A percentile compares a stretch with the other conserved stretches of the same genome.
Evolutionary conservation across 1,140 invertebrate species (phyloP).

Genomic region (Nasonia giraulti): DNA sequence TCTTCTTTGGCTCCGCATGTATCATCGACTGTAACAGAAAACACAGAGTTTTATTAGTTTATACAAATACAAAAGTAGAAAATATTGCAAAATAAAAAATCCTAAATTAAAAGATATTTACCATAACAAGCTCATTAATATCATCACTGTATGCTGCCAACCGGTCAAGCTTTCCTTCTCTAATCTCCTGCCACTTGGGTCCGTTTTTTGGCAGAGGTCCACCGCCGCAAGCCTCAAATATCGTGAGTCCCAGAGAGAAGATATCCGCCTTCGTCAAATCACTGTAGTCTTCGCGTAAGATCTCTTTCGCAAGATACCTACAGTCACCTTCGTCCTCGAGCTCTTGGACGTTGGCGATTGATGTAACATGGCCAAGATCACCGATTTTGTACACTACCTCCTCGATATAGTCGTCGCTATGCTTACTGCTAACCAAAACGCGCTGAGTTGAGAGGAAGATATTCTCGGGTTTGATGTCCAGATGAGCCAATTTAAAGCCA

Average conservation of each 20-base stretch:
- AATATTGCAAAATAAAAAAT: not conserved
- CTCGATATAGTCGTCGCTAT: too few species aligned
- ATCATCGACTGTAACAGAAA: constrained; percentile 78
- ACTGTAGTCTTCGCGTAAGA: constrained; percentile 86
- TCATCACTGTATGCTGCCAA: constrained; percentile 79
- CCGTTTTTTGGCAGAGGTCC: constrained; percentile 92
- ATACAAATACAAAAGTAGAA: not conserved
- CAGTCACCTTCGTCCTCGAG: constrained; percentile 92
- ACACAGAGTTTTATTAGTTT: constrained; percentile 30
- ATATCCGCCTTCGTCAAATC: constrained; percentile 91
- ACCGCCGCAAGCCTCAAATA: constrained; percentile 86
- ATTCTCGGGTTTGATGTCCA: constrained; percentile 93
- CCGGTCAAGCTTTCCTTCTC: constrained; percentile 81
- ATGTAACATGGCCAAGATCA: constrained; percentile 90
- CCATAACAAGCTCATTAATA: constrained; percentile 77
- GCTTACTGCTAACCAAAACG: constrained; percentile 61
- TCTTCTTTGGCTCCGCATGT: constrained; percentile 76
- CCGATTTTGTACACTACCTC: constrained; percentile 85
- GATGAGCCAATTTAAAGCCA: constrained; percentile 86
- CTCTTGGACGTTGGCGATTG: constrained; percentile 79
- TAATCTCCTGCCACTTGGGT: constrained; percentile 86
- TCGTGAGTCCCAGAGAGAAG: constrained; percentile 88
- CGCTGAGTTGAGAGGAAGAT: constrained; percentile 83
- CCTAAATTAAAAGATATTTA: not conserved
- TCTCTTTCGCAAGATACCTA: constrained; percentile 87